Conservation (phyloP, 2,797 vertebrate species). For the Urophycis tenuis region DNA sequence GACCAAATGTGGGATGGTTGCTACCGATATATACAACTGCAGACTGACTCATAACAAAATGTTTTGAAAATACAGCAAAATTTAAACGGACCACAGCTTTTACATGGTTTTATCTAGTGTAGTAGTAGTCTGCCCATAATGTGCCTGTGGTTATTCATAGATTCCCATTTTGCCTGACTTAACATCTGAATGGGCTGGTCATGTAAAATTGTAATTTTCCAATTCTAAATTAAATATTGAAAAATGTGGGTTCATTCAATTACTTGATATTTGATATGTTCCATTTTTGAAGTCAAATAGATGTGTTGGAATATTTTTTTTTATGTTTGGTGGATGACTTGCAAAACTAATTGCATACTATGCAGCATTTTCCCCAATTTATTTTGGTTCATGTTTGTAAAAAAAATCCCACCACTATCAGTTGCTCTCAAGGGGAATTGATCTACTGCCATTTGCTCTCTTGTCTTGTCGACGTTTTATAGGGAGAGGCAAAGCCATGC, state of each 20-base stretch:
- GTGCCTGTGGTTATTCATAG: slow-evolving; percentile 83
- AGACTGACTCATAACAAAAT: slow-evolving; percentile 60
- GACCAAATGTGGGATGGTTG: slow-evolving; percentile 87
- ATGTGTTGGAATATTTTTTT: neutral
- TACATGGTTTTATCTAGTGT: slow-evolving; percentile 76
- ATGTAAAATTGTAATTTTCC: slow-evolving; percentile 84
- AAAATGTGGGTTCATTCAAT: slow-evolving; percentile 61
- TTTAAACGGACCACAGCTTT: slow-evolving; percentile 64
- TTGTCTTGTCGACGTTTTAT: neutral
- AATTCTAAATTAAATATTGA: slow-evolving; percentile 83
- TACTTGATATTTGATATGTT: slow-evolving; percentile 8
- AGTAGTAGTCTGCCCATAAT: slow-evolving; percentile 88
- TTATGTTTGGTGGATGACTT: neutral
- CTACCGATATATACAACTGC: slow-evolving; percentile 52
- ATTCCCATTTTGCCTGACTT: slow-evolving; percentile 76
- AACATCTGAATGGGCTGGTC: slow-evolving; percentile 69
- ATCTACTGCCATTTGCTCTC: neutral
- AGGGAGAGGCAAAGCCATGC: slow-evolving; percentile 1
- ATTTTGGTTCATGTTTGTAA: neutral
- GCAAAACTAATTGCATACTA: neutral
- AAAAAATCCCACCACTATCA: neutral
- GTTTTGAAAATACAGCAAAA: slow-evolving; percentile 47
- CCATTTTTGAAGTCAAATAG: neutral
- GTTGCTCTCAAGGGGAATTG: neutral
- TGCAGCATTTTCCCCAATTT: slow-evolving; percentile 14